phyloP scores from a whole-genome alignment of 2,113 vertebrate species.

The Neofelis nebulosa region DNA sequence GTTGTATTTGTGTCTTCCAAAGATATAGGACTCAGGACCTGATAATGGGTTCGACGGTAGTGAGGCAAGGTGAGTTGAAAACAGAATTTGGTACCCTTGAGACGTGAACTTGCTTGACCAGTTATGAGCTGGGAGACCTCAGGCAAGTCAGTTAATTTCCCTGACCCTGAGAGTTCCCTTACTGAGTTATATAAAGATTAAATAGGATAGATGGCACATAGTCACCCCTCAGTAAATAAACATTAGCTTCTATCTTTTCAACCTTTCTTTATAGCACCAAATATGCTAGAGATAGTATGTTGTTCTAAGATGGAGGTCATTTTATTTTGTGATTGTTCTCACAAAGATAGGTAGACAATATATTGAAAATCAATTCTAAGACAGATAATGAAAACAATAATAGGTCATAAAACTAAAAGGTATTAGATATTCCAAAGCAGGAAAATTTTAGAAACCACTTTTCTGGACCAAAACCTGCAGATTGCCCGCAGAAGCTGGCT shows the following conservation, averaged over 20 bases:
- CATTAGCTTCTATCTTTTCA: not conserved
- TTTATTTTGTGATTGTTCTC: not conserved
- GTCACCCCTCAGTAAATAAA: not conserved
- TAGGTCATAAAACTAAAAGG: not conserved
- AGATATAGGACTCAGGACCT: not conserved
- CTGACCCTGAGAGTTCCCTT: not conserved
- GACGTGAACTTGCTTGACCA: not conserved
- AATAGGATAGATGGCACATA: not conserved
- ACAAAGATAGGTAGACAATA: not conserved
- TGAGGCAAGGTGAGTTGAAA: not conserved
- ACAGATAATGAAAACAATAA: not conserved
- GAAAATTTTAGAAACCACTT: not conserved
- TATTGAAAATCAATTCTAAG: conserved; percentile 10
- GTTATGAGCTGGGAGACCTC: not conserved
- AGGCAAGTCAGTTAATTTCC: not conserved
- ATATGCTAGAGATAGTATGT: not conserved
- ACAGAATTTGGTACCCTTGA: not conserved
- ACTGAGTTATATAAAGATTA: not conserved
- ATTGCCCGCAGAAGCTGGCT: not conserved
- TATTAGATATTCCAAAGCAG: not conserved
- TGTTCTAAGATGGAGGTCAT: not conserved
- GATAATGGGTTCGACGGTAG: not conserved
- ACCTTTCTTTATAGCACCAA: not conserved
- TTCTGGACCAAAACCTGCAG: not conserved
- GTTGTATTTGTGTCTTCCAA: not conserved